Percentiles rank a stretch among this genome's conserved stretches.
Evolutionary conservation across 2,797 vertebrate species (phyloP).

Genomic region (Hoplostethus atlanticus): DNA sequence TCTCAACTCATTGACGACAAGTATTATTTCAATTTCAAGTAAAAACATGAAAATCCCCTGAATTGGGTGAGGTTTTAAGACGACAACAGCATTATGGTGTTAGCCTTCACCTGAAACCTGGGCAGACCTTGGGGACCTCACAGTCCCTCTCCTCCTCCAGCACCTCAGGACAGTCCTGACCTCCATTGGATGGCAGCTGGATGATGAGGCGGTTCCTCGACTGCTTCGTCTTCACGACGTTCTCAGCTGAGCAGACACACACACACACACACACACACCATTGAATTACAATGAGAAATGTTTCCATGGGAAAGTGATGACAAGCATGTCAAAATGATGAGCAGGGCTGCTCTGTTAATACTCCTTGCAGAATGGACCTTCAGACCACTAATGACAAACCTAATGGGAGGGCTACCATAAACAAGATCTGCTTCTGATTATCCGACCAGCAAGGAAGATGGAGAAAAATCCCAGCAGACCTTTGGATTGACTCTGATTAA

Average conservation of each 20-base stretch:
- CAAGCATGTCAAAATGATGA: conserved; percentile 47
- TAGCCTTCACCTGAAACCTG: conserved; percentile 89
- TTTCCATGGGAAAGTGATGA: conserved; percentile 24
- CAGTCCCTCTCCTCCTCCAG: conserved; percentile 94
- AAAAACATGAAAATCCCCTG: not conserved
- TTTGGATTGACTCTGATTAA: conserved; percentile 35
- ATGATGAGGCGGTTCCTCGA: conserved; percentile 90
- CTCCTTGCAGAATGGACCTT: conserved; percentile 42
- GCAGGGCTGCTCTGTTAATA: conserved; percentile 10
- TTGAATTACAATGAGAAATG: conserved; percentile 22
- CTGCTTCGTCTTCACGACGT: conserved; percentile 85
- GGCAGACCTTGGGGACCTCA: conserved; percentile 84
- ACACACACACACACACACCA: too few species aligned
- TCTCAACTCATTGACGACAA: too few species aligned
- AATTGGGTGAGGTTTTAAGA: too few species aligned
- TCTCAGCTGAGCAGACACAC: conserved; percentile 66
- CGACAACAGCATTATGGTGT: not conserved
- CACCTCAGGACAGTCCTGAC: conserved; percentile 91
- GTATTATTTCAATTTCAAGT: too few species aligned
- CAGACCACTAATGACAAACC: conserved; percentile 30
- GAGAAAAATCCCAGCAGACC: conserved; percentile 44
- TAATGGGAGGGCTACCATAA: conserved; percentile 37
- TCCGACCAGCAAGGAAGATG: conserved; percentile 42
- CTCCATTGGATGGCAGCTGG: conserved; percentile 92
- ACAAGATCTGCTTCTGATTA: conserved; percentile 33